These are phyloP conservation scores for Cinclus mexicanus DNA, from an alignment of 2,113 vertebrate genomes.

Conservation along the genomic window DNA sequence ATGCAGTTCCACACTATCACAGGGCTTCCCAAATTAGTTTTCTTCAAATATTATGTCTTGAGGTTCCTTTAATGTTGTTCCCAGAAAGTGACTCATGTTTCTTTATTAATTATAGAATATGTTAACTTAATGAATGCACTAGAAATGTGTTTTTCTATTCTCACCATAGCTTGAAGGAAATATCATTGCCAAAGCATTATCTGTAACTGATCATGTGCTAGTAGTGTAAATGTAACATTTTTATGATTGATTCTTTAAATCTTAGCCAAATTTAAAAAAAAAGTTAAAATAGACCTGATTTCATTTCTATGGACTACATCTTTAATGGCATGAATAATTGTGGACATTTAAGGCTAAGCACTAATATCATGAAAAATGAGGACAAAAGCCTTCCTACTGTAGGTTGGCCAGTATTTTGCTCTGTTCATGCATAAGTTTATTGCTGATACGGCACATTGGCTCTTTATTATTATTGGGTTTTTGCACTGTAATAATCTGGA, in stretches of 20 bases:
- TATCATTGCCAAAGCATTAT: background rate
- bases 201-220: background rate
- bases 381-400: background rate
- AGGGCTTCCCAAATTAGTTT: background rate
- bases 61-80: slow-evolving; percentile 15
- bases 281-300: background rate
- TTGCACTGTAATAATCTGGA: background rate
- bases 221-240: background rate
- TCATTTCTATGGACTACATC: background rate
- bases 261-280: background rate
- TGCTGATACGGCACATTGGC: background rate
- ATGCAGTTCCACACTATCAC: background rate
- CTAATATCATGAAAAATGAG: background rate
- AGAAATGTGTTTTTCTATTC: background rate
- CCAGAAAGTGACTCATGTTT: slow-evolving; percentile 29
- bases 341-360: background rate
- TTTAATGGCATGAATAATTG: background rate
- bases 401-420: background rate
- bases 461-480: background rate
- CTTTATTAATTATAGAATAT: slow-evolving; percentile 37
- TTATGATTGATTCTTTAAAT: slow-evolving; percentile 10
- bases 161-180: background rate
- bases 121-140: slow-evolving; percentile 17
- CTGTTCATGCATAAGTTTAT: background rate
- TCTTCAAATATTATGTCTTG: background rate